Percentiles rank a stretch among this genome's conserved stretches.
These are phyloP conservation scores for Andrena hattorfiana DNA, from an alignment of 2,888 invertebrate genomes.

Conservation along the genomic window DNA sequence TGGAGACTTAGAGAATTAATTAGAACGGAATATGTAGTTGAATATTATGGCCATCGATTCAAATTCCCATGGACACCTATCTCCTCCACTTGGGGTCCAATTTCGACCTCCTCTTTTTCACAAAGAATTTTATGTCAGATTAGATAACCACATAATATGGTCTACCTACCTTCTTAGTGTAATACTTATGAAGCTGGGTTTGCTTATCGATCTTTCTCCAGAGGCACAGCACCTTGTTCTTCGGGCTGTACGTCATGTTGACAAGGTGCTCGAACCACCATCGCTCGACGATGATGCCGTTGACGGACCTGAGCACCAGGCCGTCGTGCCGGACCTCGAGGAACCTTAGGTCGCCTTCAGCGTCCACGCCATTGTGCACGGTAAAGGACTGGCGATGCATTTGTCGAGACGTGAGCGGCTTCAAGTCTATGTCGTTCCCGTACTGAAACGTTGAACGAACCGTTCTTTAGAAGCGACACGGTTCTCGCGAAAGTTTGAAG, in stretches of 20 bases:
- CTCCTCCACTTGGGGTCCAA: background rate
- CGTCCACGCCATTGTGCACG: constrained; percentile 98
- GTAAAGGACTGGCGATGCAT: constrained; percentile 99
- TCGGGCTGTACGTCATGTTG: constrained; percentile 99
- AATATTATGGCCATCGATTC: too few relatives aligned
- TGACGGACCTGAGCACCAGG: constrained; percentile 92
- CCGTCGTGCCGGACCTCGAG: constrained; percentile 99
- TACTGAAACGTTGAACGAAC: constrained; percentile 87
- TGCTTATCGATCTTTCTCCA: constrained; percentile 98
- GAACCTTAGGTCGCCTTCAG: constrained; percentile 94
- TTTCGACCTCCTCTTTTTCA: background rate
- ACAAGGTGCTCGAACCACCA: constrained; percentile 99
- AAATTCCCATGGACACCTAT: too few relatives aligned
- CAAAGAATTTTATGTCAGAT: background rate
- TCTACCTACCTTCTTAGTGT: constrained; percentile 96
- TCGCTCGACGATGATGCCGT: constrained; percentile 95
- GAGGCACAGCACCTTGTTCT: constrained; percentile 98
- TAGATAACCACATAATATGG: too few relatives aligned
- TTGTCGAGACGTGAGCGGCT: constrained; percentile 97
- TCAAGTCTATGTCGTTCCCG: constrained; percentile 98
- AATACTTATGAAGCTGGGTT: constrained; percentile 98
- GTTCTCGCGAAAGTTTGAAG: background rate
- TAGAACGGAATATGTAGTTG: too few relatives aligned
- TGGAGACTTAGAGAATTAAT: too few relatives aligned
- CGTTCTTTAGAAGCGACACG: too few relatives aligned